Percentiles rank a stretch among this genome's conserved stretches.
Evolutionary conservation across 2,888 invertebrate species (phyloP).

Genomic region (Drosophila leonis): DNA sequence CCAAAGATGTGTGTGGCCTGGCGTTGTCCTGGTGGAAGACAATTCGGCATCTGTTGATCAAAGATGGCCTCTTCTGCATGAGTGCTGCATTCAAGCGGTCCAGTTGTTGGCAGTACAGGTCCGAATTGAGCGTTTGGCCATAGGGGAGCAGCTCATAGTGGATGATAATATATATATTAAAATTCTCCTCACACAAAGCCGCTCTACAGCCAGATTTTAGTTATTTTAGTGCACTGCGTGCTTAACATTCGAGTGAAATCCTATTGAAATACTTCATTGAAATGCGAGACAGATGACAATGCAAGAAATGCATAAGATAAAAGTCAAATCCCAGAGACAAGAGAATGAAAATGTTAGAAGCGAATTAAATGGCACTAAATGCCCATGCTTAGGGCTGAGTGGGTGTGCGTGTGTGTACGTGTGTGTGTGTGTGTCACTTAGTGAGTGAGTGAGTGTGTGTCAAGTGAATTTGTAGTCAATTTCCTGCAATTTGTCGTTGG

Average conservation of each 20-base stretch:
- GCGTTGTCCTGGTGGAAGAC: no score
- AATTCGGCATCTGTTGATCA: no score
- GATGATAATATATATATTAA: neutral
- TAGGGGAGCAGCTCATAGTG: no score
- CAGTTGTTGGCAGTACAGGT: no score
- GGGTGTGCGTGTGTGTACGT: constrained; percentile 26
- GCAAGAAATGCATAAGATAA: constrained; percentile 47
- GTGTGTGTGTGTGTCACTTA: constrained; percentile 33
- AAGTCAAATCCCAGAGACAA: constrained; percentile 46
- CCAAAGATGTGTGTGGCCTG: no score
- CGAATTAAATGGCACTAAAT: constrained; percentile 33
- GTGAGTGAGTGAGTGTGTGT: constrained; percentile 38
- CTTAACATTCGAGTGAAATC: constrained; percentile 38
- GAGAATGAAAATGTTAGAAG: constrained; percentile 54
- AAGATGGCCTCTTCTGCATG: no score
- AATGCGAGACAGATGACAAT: constrained; percentile 54
- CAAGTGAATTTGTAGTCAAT: constrained; percentile 78
- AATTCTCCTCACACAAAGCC: neutral
- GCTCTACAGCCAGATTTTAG: neutral
- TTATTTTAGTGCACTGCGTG: neutral
- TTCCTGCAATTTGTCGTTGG: constrained; percentile 77
- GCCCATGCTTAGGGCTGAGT: constrained; percentile 17
- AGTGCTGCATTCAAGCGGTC: no score
- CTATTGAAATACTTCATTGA: constrained; percentile 48
- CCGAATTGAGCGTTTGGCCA: no score